Evolutionary conservation across 2,113 vertebrate species (phyloP), one percentile per base, ranked within the genome.

Genomic region (Scartelaos histophorus): DNA sequence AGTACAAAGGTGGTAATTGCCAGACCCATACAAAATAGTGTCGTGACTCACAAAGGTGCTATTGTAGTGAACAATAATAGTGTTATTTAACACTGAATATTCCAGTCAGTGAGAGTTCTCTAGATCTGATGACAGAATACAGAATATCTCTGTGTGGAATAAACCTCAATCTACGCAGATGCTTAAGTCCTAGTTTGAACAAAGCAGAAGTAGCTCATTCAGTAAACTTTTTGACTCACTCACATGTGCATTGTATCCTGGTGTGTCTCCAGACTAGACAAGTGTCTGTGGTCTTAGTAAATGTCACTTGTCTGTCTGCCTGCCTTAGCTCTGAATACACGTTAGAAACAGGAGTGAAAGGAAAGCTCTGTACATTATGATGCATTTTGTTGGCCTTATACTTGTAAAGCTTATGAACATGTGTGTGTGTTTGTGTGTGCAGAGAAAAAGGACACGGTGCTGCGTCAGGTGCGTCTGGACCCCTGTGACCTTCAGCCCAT

Each of bases 401-500:
- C 38, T 43, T 10, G 10, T 43, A 43, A 43, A 43, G 38, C 6
- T 43, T 43, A 10, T 9, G 47, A 51, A 15, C 4, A 25, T 21
- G 19, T 69, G 3, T 34, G 2, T 19, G 47, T 46, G 17, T n/a
- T 10, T 69, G 11, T 19, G 68, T 70, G 71, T 67, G 5, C 93
- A 99, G 97, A 99, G 91, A 99, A 98, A 92, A 98, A 98, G 90
- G 97, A 99, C 93, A 99, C 97, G 0, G 96, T 99, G 80, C 92
- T 99, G 78, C 94, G 97, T 58, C 97, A 99, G 89, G 96, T 99
- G 64, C 97, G 97, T 66, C 93, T 98, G 86, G 97, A 99, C 90
- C 96, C 96, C 2, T 98, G 96, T 0, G 96, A 99, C 93, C 92
- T 99, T 85, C 97, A 98, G 93, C 97, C 97, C 77, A 96, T 99